Percentiles rank a stretch among this genome's conserved stretches.
Evolutionary conservation across 2,797 vertebrate genomes (phyloP).

Genomic region (Jordanella pulchra): DNA sequence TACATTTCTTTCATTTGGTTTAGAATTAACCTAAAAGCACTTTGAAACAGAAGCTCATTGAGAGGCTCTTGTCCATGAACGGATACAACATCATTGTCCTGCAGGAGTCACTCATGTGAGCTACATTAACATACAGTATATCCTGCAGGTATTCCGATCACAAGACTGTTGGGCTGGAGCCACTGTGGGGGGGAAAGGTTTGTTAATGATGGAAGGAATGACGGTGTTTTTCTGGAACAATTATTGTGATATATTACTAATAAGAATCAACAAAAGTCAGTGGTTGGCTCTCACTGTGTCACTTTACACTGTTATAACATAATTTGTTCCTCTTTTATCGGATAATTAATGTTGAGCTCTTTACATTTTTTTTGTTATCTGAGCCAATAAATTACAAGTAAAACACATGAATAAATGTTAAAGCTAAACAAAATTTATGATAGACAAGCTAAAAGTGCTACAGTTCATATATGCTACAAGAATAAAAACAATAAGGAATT

Average conservation of each 20-base stretch:
- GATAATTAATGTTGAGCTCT: not conserved
- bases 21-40: not conserved
- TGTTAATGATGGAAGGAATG: conserved; percentile 32
- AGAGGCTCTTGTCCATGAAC: conserved; percentile 12
- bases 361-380: not conserved
- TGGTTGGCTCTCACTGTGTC: conserved; percentile 9
- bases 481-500: not conserved
- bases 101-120: conserved; percentile 56
- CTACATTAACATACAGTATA: conserved; percentile 42
- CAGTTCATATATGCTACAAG: not conserved
- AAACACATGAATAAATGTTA: not conserved
- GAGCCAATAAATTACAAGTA: not conserved
- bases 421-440: not conserved
- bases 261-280: conserved; percentile 11
- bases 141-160: conserved; percentile 58
- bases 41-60: conserved; percentile 38
- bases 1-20: not conserved
- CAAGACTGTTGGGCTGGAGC: conserved; percentile 32
- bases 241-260: conserved; percentile 22
- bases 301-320: not conserved
- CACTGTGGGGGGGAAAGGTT: conserved; percentile 27
- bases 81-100: conserved; percentile 37
- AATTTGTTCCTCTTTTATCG: not conserved
- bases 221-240: conserved; percentile 14
- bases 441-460: not conserved